A percentile compares a stretch with the other conserved stretches of the same genome.
Evolutionary conservation across 2,113 vertebrate genomes (phyloP).

Genomic region (Marcusenius ussheri): DNA sequence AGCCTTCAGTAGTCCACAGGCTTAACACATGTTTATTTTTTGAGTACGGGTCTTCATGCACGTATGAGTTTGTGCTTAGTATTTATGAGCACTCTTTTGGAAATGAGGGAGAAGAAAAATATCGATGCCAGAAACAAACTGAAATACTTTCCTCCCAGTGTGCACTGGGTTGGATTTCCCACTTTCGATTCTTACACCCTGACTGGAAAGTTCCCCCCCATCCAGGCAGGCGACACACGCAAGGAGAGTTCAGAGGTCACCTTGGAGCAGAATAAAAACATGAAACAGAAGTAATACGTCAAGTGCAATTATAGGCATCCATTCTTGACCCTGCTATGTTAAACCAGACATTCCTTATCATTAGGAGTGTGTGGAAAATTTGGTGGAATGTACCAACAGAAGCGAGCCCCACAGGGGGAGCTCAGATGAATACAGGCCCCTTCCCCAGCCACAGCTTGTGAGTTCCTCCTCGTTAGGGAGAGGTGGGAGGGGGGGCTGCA

Average conservation of each 20-base stretch:
- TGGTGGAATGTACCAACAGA: constrained; percentile 13
- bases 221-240: constrained; percentile 14
- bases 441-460: constrained; percentile 8
- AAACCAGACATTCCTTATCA: constrained; percentile 31
- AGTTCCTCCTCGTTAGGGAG: constrained; percentile 5
- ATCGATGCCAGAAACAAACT: background rate
- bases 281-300: constrained; percentile 27
- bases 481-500: background rate
- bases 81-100: background rate
- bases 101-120: background rate
- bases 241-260: constrained; percentile 18
- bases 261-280: constrained; percentile 22
- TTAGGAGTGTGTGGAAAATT: constrained; percentile 26
- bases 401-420: background rate
- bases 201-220: constrained; percentile 19
- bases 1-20: background rate
- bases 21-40: background rate
- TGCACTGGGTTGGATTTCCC: constrained; percentile 17
- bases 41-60: background rate
- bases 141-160: constrained; percentile 10
- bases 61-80: background rate
- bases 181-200: constrained; percentile 9
- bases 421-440: background rate
- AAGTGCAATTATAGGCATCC: constrained; percentile 22
- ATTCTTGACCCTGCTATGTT: constrained; percentile 21